phyloP scores from a whole-genome alignment of 2,888 invertebrate species.

The Lottia scabra region DNA sequence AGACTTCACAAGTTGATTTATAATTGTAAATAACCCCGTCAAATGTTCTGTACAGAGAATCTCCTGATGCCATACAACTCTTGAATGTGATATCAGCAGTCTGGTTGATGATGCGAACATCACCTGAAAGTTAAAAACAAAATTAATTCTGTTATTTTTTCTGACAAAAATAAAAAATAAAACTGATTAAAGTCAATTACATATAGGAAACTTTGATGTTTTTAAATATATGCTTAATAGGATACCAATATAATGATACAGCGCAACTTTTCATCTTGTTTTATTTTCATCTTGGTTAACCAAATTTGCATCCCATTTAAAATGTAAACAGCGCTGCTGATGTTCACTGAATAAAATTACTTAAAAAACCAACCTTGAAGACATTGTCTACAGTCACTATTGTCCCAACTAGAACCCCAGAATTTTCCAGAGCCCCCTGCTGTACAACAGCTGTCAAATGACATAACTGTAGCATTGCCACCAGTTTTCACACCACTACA shows the following conservation, averaged over 20 bases:
- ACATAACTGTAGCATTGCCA: background rate
- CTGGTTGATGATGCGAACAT: background rate
- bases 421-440: background rate
- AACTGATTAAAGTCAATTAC: too few species aligned
- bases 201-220: too few species aligned
- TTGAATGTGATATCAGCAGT: background rate
- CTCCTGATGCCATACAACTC: conserved; percentile 20
- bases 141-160: too few species aligned
- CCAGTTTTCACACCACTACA: conserved; percentile 10
- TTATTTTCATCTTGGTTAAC: too few species aligned
- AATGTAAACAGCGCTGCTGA: too few species aligned
- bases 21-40: conserved; percentile 29
- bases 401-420: background rate
- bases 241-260: too few species aligned
- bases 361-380: background rate
- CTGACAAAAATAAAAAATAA: too few species aligned
- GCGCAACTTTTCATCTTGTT: too few species aligned
- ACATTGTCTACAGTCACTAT: background rate
- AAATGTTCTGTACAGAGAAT: conserved; percentile 30
- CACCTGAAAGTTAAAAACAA: background rate
- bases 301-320: too few species aligned
- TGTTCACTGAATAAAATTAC: too few species aligned
- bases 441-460: background rate
- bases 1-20: conserved; percentile 23
- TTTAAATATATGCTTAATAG: too few species aligned